Evolutionary conservation across 1,140 invertebrate species (phyloP).

Genomic region (Aphaenogaster floridana): DNA sequence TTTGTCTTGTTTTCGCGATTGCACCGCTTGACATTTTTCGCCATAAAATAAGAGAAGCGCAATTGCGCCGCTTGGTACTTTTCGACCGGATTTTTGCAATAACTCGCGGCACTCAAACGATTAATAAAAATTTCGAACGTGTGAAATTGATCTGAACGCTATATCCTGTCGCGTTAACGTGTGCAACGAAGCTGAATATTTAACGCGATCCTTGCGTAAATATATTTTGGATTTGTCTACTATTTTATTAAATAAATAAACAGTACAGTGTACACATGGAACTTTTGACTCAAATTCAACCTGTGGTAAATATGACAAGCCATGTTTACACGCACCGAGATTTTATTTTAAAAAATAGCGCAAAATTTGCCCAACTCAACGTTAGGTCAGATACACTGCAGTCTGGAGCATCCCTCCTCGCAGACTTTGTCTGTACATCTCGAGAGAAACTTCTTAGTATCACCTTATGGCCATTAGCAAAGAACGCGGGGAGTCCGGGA

Average conservation of each 20-base stretch:
- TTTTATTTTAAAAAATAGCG: slow-evolving; percentile 33
- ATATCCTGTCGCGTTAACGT: slow-evolving; percentile 12
- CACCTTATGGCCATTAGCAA: slow-evolving; percentile 60
- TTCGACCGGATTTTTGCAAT: too few species aligned
- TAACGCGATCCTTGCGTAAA: slow-evolving; percentile 21
- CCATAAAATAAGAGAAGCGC: too few species aligned
- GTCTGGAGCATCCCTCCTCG: slow-evolving; percentile 16
- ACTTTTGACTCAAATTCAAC: slow-evolving; percentile 30
- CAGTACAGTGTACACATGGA: background rate
- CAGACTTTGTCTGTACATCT: slow-evolving; percentile 28
- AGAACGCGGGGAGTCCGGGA: slow-evolving; percentile 29
- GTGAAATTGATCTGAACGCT: background rate
- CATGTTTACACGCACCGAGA: slow-evolving; percentile 30
- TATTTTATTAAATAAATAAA: slow-evolving; percentile 58
- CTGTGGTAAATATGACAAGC: background rate
- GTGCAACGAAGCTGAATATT: slow-evolving; percentile 26
- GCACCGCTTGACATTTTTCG: too few species aligned
- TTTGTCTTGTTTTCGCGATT: too few species aligned
- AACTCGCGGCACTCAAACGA: too few species aligned
- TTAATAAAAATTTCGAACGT: slow-evolving; percentile 20
- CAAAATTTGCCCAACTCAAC: slow-evolving; percentile 17
- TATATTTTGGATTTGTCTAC: slow-evolving; percentile 32
- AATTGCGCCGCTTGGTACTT: too few species aligned
- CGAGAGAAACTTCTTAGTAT: slow-evolving; percentile 52
- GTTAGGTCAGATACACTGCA: background rate